Evolutionary conservation across 2,888 invertebrate genomes (phyloP), one percentile per base, ranked within the genome.

Genomic region (Trisateles emortualis): DNA sequence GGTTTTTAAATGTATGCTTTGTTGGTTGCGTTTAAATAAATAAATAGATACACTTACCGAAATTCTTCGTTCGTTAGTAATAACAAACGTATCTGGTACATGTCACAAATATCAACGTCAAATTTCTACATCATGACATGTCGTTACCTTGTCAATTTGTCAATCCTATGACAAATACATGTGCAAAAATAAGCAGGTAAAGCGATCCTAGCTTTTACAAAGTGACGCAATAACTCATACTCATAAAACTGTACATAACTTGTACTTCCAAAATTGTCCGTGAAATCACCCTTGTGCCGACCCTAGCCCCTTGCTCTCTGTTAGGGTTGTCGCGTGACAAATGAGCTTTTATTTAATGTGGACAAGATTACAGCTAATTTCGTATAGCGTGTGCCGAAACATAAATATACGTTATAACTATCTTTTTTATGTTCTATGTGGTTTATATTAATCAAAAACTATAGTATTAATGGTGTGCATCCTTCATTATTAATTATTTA

Each of bases 321-420:
- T 29, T 30, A 86, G 84, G 86, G 83, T 50, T 83, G 81, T 84
- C 81, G 83, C 85, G 83, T 84, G 83, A 82, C 83, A 64, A 78
- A 85, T 78, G 55, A 52, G 32, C 67, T 79, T 78, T 79, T 79
- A 78, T 79, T 80, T 81, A 78, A 77, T 78, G 68, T 56, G 48
- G 62, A 72, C 72, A 73, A 78, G 67, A 76, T 72, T 65, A 61
- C 59, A 46, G 32, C 78, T 79, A 81, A 82, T 81, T 79, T 76
- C 43, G 59, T 19, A 16, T 62, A 59, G 72, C 79, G 77, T 77
- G 79, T 69, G 68, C 68, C 43, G 29, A 11, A 35, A 52, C 62
- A 57, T 71, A 72, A 65, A 71, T 59, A 51, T 66, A 52, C 46
- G 47, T 8, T 26, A 59, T 63, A 47, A 39, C 13, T 49, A 48